Evolutionary conservation across 92 coral and sea anemone species (phyloP).

Genomic region (Paramuricea clavata): DNA sequence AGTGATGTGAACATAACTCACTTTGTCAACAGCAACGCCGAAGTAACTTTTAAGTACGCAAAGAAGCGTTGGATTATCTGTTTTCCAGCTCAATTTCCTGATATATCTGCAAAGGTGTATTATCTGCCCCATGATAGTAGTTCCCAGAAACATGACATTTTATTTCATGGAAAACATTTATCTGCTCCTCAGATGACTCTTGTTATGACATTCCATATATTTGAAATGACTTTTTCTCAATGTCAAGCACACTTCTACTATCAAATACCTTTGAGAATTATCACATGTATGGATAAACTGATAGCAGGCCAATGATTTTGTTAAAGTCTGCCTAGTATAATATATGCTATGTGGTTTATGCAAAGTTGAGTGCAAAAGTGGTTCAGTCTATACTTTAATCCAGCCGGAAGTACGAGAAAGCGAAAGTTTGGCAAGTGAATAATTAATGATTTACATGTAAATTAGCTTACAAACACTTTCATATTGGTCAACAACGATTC

Average conservation of each 20-base stretch:
- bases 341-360: neutral
- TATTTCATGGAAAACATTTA: neutral
- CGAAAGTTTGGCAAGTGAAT: neutral
- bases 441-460: neutral
- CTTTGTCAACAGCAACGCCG: neutral
- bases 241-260: neutral
- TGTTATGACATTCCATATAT: too few relatives aligned
- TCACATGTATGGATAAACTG: neutral
- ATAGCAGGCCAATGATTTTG: neutral
- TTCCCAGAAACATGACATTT: neutral
- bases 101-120: neutral
- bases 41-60: neutral
- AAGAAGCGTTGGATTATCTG: neutral
- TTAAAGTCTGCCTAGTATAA: neutral
- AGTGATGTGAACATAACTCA: neutral
- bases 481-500: neutral
- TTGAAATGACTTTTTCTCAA: too few relatives aligned
- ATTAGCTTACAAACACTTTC: neutral
- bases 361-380: neutral
- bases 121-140: neutral
- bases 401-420: neutral
- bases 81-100: constrained; percentile 1
- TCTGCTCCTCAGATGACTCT: neutral
- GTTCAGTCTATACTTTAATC: neutral
- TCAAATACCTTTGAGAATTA: too few relatives aligned